A percentile compares a stretch with the other conserved stretches of the same genome.
These are phyloP conservation scores for Serripes groenlandicus DNA, from an alignment of 2,888 invertebrate genomes.

Conservation along the genomic window DNA sequence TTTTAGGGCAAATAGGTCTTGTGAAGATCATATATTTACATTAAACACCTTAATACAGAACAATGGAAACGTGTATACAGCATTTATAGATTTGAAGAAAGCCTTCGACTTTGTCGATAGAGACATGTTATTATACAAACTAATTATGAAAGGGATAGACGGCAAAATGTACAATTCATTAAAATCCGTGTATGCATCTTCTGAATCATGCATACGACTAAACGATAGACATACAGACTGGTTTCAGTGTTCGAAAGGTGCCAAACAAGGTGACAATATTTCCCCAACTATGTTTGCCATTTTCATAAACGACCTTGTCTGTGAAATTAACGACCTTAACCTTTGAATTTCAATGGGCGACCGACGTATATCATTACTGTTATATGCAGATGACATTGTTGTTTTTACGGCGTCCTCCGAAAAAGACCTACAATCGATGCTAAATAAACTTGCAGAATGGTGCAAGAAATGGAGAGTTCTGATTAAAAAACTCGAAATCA, in stretches of 20 bases:
- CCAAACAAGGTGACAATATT: constrained; percentile 33
- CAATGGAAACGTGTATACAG: constrained; percentile 12
- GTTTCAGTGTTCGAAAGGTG: constrained; percentile 29
- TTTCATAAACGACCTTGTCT: constrained; percentile 36
- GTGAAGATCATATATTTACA: constrained; percentile 50
- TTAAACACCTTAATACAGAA: constrained; percentile 37
- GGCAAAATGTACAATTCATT: constrained; percentile 37
- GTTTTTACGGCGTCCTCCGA: constrained; percentile 21
- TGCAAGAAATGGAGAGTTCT: constrained; percentile 36
- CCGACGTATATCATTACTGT: constrained; percentile 13
- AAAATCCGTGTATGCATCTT: background rate
- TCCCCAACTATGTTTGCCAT: constrained; percentile 44
- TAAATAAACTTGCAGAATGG: no score
- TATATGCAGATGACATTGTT: constrained; percentile 49
- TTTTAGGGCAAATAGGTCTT: constrained; percentile 35
- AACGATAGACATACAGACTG: constrained; percentile 37
- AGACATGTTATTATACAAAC: constrained; percentile 47
- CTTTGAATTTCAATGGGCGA: constrained; percentile 24
- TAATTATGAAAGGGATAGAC: constrained; percentile 27
- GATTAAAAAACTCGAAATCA: constrained; percentile 31
- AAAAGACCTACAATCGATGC: constrained; percentile 38
- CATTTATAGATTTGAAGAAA: constrained; percentile 24
- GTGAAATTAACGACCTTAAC: constrained; percentile 35
- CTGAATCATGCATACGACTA: constrained; percentile 12
- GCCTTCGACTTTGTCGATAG: constrained; percentile 33